Evolutionary conservation across 1,140 invertebrate genomes (phyloP).

Genomic region (Pseudomyrmex dendroicus): DNA sequence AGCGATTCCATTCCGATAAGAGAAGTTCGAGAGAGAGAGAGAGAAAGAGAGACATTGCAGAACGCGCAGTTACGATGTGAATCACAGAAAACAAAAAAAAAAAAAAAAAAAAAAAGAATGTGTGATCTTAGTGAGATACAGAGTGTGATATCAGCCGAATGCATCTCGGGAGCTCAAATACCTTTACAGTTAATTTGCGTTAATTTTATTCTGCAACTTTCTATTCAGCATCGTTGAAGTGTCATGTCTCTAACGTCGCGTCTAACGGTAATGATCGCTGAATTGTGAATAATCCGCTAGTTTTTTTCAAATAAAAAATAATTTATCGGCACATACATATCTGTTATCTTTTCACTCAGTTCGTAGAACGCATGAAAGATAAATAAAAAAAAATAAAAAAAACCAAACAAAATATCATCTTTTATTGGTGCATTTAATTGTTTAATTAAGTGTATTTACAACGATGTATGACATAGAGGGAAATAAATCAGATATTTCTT

Average conservation of each 20-base stretch:
- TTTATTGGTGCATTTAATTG: neutral
- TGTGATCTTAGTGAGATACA: slow-evolving; percentile 57
- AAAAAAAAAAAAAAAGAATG: slow-evolving; percentile 37
- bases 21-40: slow-evolving; percentile 56
- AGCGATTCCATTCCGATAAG: slow-evolving; percentile 58
- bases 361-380: neutral
- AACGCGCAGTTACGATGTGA: slow-evolving; percentile 78
- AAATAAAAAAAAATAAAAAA: neutral
- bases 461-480: neutral
- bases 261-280: no score
- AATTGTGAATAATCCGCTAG: no score
- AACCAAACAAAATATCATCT: neutral
- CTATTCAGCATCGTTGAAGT: no score
- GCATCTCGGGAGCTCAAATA: slow-evolving; percentile 35
- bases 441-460: neutral
- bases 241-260: no score
- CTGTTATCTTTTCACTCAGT: neutral
- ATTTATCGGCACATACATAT: no score
- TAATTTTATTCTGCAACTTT: slow-evolving; percentile 15
- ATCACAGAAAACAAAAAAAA: slow-evolving; percentile 60
- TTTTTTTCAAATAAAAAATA: no score
- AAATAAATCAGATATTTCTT: no score
- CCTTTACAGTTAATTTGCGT: neutral
- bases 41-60: slow-evolving; percentile 64
- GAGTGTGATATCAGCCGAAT: slow-evolving; percentile 50